A percentile compares a stretch with the other conserved stretches of the same genome.
Evolutionary conservation across 2,888 invertebrate genomes (phyloP).

Genomic region (Ochlodes sylvanus): DNA sequence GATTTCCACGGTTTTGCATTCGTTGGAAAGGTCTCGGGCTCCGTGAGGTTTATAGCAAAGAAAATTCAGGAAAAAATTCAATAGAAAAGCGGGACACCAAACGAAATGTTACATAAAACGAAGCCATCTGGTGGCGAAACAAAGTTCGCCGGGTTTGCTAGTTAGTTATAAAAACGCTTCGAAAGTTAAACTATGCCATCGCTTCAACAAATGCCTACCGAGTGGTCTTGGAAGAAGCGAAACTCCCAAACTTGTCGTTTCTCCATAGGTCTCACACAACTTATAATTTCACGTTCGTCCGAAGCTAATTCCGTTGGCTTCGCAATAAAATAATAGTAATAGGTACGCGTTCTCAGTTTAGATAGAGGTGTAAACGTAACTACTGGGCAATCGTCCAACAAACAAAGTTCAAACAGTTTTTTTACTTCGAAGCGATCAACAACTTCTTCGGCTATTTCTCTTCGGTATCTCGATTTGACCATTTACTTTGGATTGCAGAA

Average conservation of each 20-base stretch:
- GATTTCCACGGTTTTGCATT: too few species aligned
- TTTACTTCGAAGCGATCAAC: constrained; percentile 30
- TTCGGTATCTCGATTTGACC: background rate
- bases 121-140: too few species aligned
- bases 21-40: too few species aligned
- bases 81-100: too few species aligned
- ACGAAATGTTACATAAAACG: too few species aligned
- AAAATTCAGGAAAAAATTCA: too few species aligned
- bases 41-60: too few species aligned
- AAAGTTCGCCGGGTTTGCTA: too few species aligned
- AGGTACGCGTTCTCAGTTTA: constrained; percentile 25
- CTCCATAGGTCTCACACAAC: background rate
- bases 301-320: constrained; percentile 31
- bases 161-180: too few species aligned
- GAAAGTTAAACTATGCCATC: too few species aligned
- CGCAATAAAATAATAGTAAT: constrained; percentile 34
- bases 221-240: background rate
- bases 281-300: background rate
- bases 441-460: constrained; percentile 13
- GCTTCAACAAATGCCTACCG: background rate
- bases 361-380: constrained; percentile 35
- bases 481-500: too few species aligned
- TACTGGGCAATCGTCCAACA: constrained; percentile 32
- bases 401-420: constrained; percentile 35
- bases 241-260: background rate